Base-by-base conservation (phyloP, 2,797 vertebrate genomes). In the Lerista edwardsae region DNA sequence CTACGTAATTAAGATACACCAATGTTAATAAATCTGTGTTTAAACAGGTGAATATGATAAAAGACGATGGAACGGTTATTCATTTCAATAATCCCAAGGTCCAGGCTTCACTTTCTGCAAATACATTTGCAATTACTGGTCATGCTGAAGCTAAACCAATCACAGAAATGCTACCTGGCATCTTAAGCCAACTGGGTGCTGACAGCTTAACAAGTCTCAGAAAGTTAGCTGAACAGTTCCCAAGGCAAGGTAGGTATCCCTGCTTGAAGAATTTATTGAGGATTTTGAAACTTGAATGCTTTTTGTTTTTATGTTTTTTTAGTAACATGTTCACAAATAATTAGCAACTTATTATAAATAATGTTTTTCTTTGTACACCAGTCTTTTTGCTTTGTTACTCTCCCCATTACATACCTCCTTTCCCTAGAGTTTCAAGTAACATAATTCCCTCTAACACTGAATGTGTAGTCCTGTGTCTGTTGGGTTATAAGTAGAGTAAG, bases 41-140 rank as follows among this genome's bases (percentile, higher is more conserved):
- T 87, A 34, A 87, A 89, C 91, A 99, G 98, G 98, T 99, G 93
- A 99, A 99, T 93, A 99, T 99, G 98, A 99, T 99, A 91, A 99
- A 98, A 96, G 98, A 99, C 34, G 98, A 99, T 68, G 99, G 99
- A 67, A 98, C 98, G 12, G 98, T 99, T 94, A 99, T 99, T 96
- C 98, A 99, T 95, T 99, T 99, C 97, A 99, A 99, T 95, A 99
- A 99, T 93, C 98, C 98, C 92, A 99, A 99, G 96, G 98, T 99
- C 91, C 98, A 99, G 90, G 98, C 98, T 44, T 99, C 98, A 85
- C 96, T 99, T 80, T 99, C 98, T 39, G 98, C 98, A 94, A 99
- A 99, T 94, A 99, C 98, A 85, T 99, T 99, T 82, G 98, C 98
- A 91, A 98, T 99, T 95, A 99, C 97, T 11, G 98, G 98, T 93